Conservation (phyloP, 2,888 invertebrate species). For the Argyresthia albistria region DNA sequence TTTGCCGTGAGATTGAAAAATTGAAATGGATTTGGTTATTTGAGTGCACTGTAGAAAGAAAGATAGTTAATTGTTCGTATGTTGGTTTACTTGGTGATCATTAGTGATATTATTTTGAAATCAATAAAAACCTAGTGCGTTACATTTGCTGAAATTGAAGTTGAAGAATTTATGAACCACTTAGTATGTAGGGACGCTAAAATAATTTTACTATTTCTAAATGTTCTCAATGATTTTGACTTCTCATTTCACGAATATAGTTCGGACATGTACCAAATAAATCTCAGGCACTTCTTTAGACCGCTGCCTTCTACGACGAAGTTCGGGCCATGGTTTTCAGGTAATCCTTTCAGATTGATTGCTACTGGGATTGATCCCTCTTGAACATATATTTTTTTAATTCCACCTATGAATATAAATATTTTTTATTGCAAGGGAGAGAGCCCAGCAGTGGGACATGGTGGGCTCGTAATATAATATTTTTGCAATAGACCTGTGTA, state of each 20-base stretch:
- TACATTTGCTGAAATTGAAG: background rate
- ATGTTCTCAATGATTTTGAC: conserved; percentile 45
- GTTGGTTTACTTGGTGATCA: background rate
- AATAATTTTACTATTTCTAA: background rate
- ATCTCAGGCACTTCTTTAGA: conserved; percentile 53
- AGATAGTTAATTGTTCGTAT: background rate
- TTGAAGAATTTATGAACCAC: background rate
- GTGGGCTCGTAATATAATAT: too few relatives aligned
- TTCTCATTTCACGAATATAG: conserved; percentile 42
- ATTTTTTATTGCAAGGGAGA: too few relatives aligned
- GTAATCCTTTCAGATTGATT: conserved; percentile 50
- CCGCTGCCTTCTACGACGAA: conserved; percentile 37
- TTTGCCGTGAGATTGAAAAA: background rate
- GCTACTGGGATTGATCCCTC: background rate
- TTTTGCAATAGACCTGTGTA: too few relatives aligned
- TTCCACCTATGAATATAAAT: too few relatives aligned
- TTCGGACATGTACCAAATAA: conserved; percentile 69
- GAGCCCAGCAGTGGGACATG: too few relatives aligned
- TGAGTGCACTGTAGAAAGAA: background rate
- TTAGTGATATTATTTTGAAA: background rate
- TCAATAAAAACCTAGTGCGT: background rate
- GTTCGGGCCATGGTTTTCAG: conserved; percentile 56
- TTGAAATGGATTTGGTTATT: background rate
- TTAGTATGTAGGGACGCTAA: background rate
- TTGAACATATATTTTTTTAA: too few relatives aligned